A percentile compares a stretch with the other conserved stretches of the same genome.
These are phyloP conservation scores for Delphinus delphis DNA, from an alignment of 2,113 vertebrate genomes.

Conservation along the genomic window DNA sequence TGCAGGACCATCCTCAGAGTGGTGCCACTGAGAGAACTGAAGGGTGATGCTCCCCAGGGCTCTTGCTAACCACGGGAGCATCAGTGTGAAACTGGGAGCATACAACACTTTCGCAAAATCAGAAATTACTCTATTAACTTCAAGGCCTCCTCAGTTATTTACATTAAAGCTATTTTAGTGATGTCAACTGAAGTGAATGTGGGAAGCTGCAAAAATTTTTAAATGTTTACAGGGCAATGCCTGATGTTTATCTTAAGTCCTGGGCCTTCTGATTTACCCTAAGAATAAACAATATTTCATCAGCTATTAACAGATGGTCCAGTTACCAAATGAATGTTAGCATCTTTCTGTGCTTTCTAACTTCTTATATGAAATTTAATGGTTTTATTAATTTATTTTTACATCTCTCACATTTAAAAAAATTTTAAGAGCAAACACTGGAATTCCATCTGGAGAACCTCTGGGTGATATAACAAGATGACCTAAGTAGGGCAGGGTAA, in stretches of 20 bases:
- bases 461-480: neutral
- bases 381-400: neutral
- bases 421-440: neutral
- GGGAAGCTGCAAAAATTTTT: neutral
- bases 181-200: conserved; percentile 18
- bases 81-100: neutral
- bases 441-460: conserved; percentile 34
- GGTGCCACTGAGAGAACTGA: neutral
- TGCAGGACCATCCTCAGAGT: neutral
- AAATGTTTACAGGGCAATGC: neutral
- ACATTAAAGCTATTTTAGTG: conserved; percentile 15
- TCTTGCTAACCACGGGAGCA: neutral
- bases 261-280: neutral
- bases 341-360: conserved; percentile 10
- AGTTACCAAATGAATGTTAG: neutral
- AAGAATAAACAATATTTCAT: conserved; percentile 34
- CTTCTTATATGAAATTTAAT: neutral
- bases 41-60: neutral
- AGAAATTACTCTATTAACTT: neutral
- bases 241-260: neutral
- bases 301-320: neutral
- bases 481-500: neutral
- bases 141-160: neutral
- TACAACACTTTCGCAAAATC: neutral
- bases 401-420: neutral